These are phyloP conservation scores for Alviniconcha strummeri DNA, from an alignment of 2,888 invertebrate genomes.

Conservation along the genomic window DNA sequence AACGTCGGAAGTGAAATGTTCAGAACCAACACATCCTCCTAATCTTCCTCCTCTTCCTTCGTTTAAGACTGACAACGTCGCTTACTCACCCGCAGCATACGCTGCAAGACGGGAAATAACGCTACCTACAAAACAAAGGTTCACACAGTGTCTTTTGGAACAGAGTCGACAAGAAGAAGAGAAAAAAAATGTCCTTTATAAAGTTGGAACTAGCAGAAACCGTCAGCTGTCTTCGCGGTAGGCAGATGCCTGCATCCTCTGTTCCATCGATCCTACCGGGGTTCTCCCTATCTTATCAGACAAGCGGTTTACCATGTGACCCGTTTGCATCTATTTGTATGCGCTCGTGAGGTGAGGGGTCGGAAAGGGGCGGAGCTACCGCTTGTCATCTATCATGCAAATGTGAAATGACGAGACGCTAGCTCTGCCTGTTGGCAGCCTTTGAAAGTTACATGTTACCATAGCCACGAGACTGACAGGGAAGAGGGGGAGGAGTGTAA, in stretches of 20 bases:
- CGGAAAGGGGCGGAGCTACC: slow-evolving; percentile 43
- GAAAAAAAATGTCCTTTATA: not conserved
- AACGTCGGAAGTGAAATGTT: too few relatives aligned
- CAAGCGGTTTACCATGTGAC: slow-evolving; percentile 30
- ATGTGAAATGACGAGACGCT: slow-evolving; percentile 13
- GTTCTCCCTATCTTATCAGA: slow-evolving; percentile 26
- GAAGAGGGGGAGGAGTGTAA: not conserved
- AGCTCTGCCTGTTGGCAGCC: not conserved
- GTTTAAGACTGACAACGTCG: too few relatives aligned
- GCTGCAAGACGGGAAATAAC: too few relatives aligned
- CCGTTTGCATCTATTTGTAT: slow-evolving; percentile 17
- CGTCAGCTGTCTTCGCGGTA: slow-evolving; percentile 2
- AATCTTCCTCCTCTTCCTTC: too few relatives aligned
- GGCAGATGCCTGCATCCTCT: slow-evolving; percentile 22
- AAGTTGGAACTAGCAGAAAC: not conserved
- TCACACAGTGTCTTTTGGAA: not conserved
- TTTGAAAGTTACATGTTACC: not conserved
- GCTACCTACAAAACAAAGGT: not conserved
- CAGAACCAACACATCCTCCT: too few relatives aligned
- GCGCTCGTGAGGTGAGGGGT: slow-evolving; percentile 34
- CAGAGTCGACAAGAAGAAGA: not conserved
- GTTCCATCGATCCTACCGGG: slow-evolving; percentile 20
- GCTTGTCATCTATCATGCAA: slow-evolving; percentile 43
- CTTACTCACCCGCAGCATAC: too few relatives aligned
- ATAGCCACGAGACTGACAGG: slow-evolving; percentile 18